Base-by-base conservation (phyloP, 1,140 invertebrate species). In the Wiebesia pumilae region DNA sequence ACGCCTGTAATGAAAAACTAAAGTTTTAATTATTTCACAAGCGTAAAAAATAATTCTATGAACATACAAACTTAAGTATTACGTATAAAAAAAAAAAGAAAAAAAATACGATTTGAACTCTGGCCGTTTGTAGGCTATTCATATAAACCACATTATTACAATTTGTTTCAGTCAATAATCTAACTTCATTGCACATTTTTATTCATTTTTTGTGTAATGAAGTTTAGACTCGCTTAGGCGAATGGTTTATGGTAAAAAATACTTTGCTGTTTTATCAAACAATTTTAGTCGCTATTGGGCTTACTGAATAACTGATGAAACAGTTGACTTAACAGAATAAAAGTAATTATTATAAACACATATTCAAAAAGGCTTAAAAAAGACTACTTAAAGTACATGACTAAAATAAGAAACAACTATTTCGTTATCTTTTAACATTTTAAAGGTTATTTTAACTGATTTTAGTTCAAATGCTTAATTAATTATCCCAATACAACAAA, bases 221-320 rank as follows among this genome's bases (percentile, higher is more conserved):
- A 69, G 40, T 51, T 33, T 71, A 80, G 78, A 58, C 43, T 77
- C 40, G 10, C n/a, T 30, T 54, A 51, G 12, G 65, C 30, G 7
- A 82, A 71, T 82, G 71, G 27, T 30, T 71, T 27, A 33, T 40
- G 43, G 43, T 79, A 85, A 85, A 85, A 84, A 85, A 85, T 85
- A 85, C 54, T 80, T 69, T 65, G 33, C 54, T 38, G 10, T 40
- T 69, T 69, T 54, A 79, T 79, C 82, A 16, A 84, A 84, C 35
- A 27, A 58, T 77, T 62, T 43, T 82, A 38, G 33, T 62, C 43
- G 30, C 38, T 7, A 40, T 67, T 67, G 58, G 27, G 62, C 62
- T 33, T 21, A 21, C 24, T 3, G 27, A 77, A 77, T 62, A 75
- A 6, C 38, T 73, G 0, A n/a, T 9, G 27, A 83, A 83, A 69